These are phyloP conservation scores for Todus mexicanus DNA, from an alignment of 2,797 vertebrate genomes.

Conservation along the genomic window DNA sequence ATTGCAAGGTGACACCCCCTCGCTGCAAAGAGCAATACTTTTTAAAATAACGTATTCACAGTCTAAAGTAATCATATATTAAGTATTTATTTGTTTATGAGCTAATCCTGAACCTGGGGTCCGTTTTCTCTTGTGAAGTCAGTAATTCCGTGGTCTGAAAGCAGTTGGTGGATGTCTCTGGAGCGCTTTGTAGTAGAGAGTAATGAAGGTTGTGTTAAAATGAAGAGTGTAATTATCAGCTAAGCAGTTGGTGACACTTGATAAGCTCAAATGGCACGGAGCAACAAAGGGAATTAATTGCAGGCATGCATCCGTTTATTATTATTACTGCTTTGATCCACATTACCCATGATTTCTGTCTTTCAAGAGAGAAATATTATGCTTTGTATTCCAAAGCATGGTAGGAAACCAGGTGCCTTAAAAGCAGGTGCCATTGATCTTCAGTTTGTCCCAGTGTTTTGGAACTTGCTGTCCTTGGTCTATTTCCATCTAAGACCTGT, in stretches of 20 bases:
- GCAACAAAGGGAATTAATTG: not conserved
- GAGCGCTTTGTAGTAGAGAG: not conserved
- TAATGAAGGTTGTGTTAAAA: not conserved
- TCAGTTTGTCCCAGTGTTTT: not conserved
- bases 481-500: not conserved
- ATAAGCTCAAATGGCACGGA: not conserved
- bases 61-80: not conserved
- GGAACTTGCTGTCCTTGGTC: not conserved
- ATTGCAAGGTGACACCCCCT: not conserved
- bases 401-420: not conserved
- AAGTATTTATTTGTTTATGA: not conserved
- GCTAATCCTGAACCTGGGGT: not conserved
- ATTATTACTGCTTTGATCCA: not conserved
- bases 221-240: not conserved
- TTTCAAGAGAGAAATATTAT: not conserved
- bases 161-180: not conserved
- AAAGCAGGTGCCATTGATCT: not conserved
- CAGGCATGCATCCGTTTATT: fast-evolving
- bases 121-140: not conserved
- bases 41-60: not conserved
- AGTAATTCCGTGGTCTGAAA: not conserved
- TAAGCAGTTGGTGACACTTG: not conserved
- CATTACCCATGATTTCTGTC: not conserved
- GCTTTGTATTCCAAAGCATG: not conserved
- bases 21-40: not conserved